Evolutionary conservation across 2,888 invertebrate species (phyloP), one percentile per base, ranked within the genome.

Genomic region (Buathra laborator): DNA sequence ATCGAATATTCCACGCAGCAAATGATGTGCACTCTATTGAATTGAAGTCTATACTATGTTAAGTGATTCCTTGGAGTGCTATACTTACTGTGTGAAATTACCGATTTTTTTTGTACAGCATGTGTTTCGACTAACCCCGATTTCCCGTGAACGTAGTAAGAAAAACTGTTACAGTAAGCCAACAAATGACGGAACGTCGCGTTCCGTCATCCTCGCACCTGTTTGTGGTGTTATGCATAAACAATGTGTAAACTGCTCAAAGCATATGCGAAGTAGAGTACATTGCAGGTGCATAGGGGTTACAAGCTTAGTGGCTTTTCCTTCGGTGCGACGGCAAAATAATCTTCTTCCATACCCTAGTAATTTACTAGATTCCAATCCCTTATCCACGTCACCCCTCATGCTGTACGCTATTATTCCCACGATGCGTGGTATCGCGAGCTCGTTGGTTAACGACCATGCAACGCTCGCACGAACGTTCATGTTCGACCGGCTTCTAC

Each of bases 221-320:
- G 37, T 37, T 9, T 37, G 37, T 9, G 37, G 9, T 5, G 37
- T 37, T 37, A 37, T 37, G 37, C 37, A 37, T 37, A 86, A 88
- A 88, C 82, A 83, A 84, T 51, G 66, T 32, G 37, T 64, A 64
- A 14, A 75, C 66, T 75, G 75, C 64, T 66, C 37, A 6, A 16
- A 51, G 64, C 16, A 51, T 24, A 48, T 29, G 24, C 48, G 9
- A 64, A 66, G 48, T 64, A 29, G 32, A 29, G 37, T 37, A 16
- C 32, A 29, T 14, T 46, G 46, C 43, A 51, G 37, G 51, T 12
- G 51, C 66, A 66, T 51, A 16, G 64, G 32, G 32, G 48, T 48
- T 46, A 37, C 6, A 9, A 29, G 72, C 44, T 62, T 62, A 14
- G 14, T 14, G 59, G 62, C 74, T 32, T 62, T 48, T 43, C 62